Evolutionary conservation across 2,113 vertebrate genomes (phyloP).

Genomic region (Forbesichthys papilliferus): DNA sequence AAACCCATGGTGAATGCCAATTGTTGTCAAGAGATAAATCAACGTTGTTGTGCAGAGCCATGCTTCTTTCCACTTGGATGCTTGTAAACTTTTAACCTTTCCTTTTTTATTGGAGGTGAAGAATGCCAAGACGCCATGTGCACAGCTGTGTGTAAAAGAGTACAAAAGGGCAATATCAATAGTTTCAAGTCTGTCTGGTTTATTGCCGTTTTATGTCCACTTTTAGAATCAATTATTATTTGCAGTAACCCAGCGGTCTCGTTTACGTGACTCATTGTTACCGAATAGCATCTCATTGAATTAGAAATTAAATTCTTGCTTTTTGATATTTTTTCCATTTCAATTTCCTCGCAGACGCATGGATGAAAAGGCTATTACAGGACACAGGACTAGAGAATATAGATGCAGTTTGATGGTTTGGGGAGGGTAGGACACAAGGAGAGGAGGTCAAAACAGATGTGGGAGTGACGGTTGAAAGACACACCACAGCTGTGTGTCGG

Average conservation of each 20-base stretch:
- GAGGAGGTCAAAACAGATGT: slow-evolving; percentile 50
- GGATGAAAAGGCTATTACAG: not conserved
- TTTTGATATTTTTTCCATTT: not conserved
- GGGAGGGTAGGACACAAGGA: slow-evolving; percentile 22
- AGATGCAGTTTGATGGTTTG: slow-evolving; percentile 27
- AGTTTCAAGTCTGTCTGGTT: not conserved
- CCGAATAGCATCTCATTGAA: not conserved
- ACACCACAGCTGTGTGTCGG: slow-evolving; percentile 43
- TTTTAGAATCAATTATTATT: not conserved
- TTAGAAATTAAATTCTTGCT: not conserved
- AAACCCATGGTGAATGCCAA: too few relatives aligned
- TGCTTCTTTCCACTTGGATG: slow-evolving; percentile 45
- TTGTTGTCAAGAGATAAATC: slow-evolving; percentile 1
- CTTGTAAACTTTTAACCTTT: slow-evolving; percentile 68
- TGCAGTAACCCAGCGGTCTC: not conserved
- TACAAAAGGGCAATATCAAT: slow-evolving; percentile 3
- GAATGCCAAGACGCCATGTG: slow-evolving; percentile 58
- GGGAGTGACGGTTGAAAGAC: slow-evolving; percentile 44
- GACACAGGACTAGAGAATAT: too few relatives aligned
- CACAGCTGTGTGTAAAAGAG: slow-evolving; percentile 28
- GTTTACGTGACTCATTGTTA: not conserved
- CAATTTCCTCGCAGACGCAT: slow-evolving; percentile 2
- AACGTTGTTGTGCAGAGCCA: slow-evolving; percentile 22
- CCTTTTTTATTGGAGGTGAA: slow-evolving; percentile 50
- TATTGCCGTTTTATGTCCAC: not conserved